Evolutionary conservation across 2,113 vertebrate species (phyloP).

Genomic region (Colistium nudipinnis): DNA sequence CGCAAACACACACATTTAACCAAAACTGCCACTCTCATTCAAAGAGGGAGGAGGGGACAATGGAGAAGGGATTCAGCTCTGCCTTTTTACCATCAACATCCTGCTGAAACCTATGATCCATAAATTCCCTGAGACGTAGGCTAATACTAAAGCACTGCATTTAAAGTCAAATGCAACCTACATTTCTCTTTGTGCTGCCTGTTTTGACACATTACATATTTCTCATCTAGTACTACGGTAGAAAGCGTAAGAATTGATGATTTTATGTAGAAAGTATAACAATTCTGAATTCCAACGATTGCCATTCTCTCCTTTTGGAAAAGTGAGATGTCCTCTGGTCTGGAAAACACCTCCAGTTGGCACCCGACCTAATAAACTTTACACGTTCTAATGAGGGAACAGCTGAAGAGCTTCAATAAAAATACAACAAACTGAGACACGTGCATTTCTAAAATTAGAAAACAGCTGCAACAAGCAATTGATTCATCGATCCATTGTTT

Average conservation of each 20-base stretch:
- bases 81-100: constrained; percentile 52
- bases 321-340: background rate
- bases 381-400: background rate
- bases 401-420: constrained; percentile 18
- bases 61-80: constrained; percentile 24
- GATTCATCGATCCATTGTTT: background rate
- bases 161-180: constrained; percentile 17
- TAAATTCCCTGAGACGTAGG: constrained; percentile 13
- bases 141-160: background rate
- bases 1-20: constrained; percentile 19
- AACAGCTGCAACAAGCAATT: background rate
- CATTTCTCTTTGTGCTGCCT: constrained; percentile 14
- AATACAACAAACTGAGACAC: constrained; percentile 8
- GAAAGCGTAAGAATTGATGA: too few species aligned
- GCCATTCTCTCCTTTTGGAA: too few species aligned
- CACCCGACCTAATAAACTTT: background rate
- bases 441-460: constrained; percentile 19
- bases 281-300: too few species aligned
- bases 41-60: constrained; percentile 43
- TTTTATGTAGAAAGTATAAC: too few species aligned
- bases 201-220: constrained; percentile 11
- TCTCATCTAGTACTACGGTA: constrained; percentile 5
- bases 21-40: constrained; percentile 64
- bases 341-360: background rate
- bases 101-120: constrained; percentile 37